Evolutionary conservation across 2,888 invertebrate genomes (phyloP).

Genomic region (Aromia moschata): DNA sequence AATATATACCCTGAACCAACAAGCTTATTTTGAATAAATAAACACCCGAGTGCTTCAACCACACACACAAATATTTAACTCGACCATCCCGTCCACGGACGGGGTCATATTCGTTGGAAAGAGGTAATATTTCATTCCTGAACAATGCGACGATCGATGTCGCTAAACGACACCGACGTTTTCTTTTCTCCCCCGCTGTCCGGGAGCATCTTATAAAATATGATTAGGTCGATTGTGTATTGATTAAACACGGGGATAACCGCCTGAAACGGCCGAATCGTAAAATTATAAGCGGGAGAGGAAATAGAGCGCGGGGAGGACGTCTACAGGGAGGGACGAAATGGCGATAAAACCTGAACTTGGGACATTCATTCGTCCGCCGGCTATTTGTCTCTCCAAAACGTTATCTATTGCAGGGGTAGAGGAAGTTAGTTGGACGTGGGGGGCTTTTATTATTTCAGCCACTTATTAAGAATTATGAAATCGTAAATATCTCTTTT

Average conservation of each 20-base stretch:
- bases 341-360: too few species aligned
- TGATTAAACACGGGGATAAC: conserved; percentile 24
- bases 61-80: conserved; percentile 2
- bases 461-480: too few species aligned
- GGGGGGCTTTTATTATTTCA: too few species aligned
- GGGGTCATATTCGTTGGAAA: neutral
- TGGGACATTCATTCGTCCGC: too few species aligned
- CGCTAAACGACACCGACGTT: conserved; percentile 19
- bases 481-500: too few species aligned
- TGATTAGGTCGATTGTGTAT: conserved; percentile 26
- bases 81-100: conserved; percentile 1
- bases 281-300: conserved; percentile 21
- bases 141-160: conserved; percentile 10
- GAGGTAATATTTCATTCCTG: conserved; percentile 12
- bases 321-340: too few species aligned
- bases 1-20: too few species aligned
- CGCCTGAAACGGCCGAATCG: conserved; percentile 19
- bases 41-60: neutral
- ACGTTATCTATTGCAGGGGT: too few species aligned
- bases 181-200: conserved; percentile 21
- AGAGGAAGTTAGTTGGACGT: too few species aligned
- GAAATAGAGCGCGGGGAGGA: conserved; percentile 17
- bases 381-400: too few species aligned
- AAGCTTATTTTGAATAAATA: neutral
- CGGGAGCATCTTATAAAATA: conserved; percentile 23